Evolutionary conservation across 2,888 invertebrate species (phyloP), one percentile per base, ranked within the genome.

Genomic region (Hybos culiciformis): DNA sequence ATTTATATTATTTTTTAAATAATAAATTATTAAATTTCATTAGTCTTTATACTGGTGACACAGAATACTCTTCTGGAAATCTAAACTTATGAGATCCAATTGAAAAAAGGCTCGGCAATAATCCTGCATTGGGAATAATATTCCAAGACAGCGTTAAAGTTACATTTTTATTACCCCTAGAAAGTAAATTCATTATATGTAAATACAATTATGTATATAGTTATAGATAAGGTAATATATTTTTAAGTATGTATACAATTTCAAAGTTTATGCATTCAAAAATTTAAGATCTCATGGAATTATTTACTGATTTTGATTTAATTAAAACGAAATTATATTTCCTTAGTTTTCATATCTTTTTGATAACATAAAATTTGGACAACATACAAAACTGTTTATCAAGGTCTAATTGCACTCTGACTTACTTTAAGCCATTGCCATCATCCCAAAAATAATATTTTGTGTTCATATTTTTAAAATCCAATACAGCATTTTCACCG

Each of bases 391-490:
- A n/a, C n/a, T n/a, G n/a, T n/a, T n/a, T n/a, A n/a, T n/a, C n/a
- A n/a, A n/a, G n/a, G n/a, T n/a, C n/a, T n/a, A n/a, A n/a, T 26
- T 26, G n/a, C 5, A 14, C n/a, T 24, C 14, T 29, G 15, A 68
- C 74, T 75, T 72, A 91, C 87, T 79, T 87, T 40, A 98, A 74
- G 54, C 96, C 94, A 68, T 90, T 90, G 47, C 97, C 97, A 72
- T 97, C 97, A 73, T 98, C 98, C 90, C 94, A 93, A 71, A 98
- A 98, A 62, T 97, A 98, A 70, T 98, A 98, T 62, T 98, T 97
- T 3, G 93, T 90, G 65, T 94, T 90, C 75, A 91, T 83, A 58
- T 88, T 91, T 62, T 88, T 87, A 60, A 90, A 88, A 61, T 93
- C 87, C 46, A 98, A 66, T 9, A 84, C 71, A n/a, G 96, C 82